Conservation (phyloP, 2,888 invertebrate species). For the Meteorus colon region DNA sequence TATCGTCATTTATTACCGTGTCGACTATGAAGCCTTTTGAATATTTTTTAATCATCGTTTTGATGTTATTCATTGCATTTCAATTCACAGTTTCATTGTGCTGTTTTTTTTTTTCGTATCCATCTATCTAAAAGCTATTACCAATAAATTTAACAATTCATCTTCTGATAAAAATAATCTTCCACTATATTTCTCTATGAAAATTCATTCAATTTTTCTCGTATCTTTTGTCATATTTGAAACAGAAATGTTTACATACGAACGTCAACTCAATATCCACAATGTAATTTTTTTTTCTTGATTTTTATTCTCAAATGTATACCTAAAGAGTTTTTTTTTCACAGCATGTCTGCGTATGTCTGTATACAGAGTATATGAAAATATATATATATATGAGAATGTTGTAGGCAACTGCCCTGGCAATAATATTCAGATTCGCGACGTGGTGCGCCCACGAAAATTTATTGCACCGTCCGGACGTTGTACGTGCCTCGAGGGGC, state of each 20-base stretch:
- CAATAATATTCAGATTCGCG: slow-evolving; percentile 63
- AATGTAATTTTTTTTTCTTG: background rate
- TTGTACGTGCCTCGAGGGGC: slow-evolving; percentile 47
- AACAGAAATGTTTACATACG: background rate
- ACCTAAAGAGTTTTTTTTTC: background rate
- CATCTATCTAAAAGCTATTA: too few species aligned
- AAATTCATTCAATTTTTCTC: background rate
- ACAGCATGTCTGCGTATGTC: background rate
- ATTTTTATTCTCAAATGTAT: background rate
- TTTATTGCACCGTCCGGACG: slow-evolving; percentile 53
- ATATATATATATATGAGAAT: background rate
- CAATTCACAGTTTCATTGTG: too few species aligned
- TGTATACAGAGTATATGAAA: background rate
- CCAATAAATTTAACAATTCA: background rate
- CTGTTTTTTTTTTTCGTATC: background rate
- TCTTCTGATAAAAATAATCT: background rate
- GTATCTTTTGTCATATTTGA: background rate
- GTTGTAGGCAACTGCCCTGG: slow-evolving; percentile 42
- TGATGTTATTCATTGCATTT: background rate
- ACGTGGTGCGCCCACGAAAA: slow-evolving; percentile 53
- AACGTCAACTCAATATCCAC: background rate
- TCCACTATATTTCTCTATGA: background rate
- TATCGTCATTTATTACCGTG: too few species aligned
- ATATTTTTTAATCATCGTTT: background rate
- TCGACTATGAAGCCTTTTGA: too few species aligned